Conservation (phyloP, 2,797 vertebrate species). For the Muraenolepis orangiensis region DNA sequence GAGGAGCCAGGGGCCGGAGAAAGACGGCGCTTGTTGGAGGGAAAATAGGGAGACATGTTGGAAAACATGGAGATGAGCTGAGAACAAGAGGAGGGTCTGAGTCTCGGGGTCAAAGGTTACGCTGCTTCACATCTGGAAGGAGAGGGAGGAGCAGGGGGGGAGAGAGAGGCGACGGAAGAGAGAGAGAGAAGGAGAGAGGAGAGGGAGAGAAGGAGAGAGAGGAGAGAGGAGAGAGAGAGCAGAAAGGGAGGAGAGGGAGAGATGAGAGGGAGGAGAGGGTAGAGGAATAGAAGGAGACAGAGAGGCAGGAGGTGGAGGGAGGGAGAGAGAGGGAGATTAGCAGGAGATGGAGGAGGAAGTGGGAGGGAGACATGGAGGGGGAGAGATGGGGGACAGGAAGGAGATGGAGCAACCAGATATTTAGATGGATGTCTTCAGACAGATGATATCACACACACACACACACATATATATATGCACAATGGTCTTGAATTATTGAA, state of each 20-base stretch:
- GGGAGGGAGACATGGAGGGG: not conserved
- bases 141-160: not conserved
- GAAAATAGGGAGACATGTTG: constrained; percentile 33
- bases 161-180: too few species aligned
- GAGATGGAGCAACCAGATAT: not conserved
- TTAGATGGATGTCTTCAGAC: not conserved
- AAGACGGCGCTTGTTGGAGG: constrained; percentile 70
- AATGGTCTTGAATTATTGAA: too few species aligned
- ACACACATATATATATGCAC: not conserved
- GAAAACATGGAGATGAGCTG: constrained; percentile 58
- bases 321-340: not conserved
- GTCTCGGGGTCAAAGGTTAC: not conserved
- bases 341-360: constrained; percentile 47
- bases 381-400: constrained; percentile 9
- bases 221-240: too few species aligned
- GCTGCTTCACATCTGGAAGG: not conserved
- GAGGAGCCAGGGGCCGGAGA: constrained; percentile 60
- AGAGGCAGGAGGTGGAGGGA: too few species aligned
- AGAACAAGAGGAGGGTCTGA: constrained; percentile 19
- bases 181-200: not conserved
- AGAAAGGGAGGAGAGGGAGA: too few species aligned
- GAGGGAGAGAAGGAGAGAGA: not conserved
- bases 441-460: not conserved
- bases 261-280: not conserved
- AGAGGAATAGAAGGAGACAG: too few species aligned